Percentiles rank a stretch among this genome's conserved stretches.
Conservation (phyloP, 2,888 invertebrate species). For the Leptinotarsa rubiginosa region DNA sequence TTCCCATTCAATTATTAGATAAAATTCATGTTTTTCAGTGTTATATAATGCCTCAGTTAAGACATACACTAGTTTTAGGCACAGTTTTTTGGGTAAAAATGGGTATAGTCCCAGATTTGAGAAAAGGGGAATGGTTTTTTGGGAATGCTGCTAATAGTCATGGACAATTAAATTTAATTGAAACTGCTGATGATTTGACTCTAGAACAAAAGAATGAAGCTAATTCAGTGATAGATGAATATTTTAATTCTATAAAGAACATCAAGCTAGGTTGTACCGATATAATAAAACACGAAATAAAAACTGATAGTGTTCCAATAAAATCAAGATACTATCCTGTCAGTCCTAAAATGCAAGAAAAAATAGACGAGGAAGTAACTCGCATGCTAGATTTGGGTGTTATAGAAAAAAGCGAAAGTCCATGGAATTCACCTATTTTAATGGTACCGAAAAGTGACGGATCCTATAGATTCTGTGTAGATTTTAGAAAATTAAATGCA, state of each 20-base stretch:
- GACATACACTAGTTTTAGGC: constrained; percentile 29
- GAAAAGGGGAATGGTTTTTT: constrained; percentile 25
- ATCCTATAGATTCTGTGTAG: too few relatives aligned
- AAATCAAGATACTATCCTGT: constrained; percentile 27
- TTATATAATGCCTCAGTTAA: constrained; percentile 23
- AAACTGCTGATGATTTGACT: constrained; percentile 24
- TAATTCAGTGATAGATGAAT: not conserved
- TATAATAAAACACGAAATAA: constrained; percentile 19
- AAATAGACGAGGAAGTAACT: constrained; percentile 22
- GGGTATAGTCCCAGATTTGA: constrained; percentile 31
- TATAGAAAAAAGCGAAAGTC: constrained; percentile 14
- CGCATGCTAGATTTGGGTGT: constrained; percentile 20
- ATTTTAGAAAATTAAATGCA: too few relatives aligned
- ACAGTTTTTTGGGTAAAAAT: constrained; percentile 30
- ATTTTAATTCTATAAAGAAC: constrained; percentile 20
- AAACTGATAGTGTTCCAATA: constrained; percentile 24
- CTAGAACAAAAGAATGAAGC: constrained; percentile 1
- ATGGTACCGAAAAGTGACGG: too few relatives aligned
- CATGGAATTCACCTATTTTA: constrained; percentile 48
- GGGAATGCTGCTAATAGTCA: not conserved
- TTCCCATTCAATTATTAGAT: constrained; percentile 23
- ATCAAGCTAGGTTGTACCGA: constrained; percentile 21
- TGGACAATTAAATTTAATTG: not conserved
- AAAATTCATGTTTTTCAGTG: constrained; percentile 22
- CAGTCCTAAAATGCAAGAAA: constrained; percentile 21